These are phyloP conservation scores for Drosophila birchii DNA, from an alignment of 2,888 invertebrate species.

Conservation along the genomic window DNA sequence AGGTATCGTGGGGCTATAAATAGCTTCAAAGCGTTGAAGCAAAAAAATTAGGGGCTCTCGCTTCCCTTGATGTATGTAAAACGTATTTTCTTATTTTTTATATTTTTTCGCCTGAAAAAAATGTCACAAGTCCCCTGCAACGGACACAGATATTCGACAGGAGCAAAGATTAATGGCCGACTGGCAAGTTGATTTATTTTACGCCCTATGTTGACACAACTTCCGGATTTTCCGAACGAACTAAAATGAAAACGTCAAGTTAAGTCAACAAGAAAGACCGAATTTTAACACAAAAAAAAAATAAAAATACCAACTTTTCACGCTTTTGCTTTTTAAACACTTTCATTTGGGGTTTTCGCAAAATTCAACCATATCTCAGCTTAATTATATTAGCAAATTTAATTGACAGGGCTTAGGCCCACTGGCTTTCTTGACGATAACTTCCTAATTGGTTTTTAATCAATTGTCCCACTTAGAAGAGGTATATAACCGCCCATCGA, in stretches of 20 bases:
- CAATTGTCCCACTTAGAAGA: slow-evolving; percentile 31
- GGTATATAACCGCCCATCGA: slow-evolving; percentile 27
- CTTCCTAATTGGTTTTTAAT: slow-evolving; percentile 38
- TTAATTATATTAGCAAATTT: slow-evolving; percentile 40
- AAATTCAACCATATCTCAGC: background rate
- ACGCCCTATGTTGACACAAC: slow-evolving; percentile 5
- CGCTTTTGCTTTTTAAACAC: slow-evolving; percentile 12
- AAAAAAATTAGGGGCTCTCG: background rate
- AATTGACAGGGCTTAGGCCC: slow-evolving; percentile 3
- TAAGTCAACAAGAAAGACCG: background rate
- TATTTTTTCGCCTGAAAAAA: slow-evolving; percentile 1
- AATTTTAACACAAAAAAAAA: background rate
- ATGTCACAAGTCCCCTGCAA: no score
- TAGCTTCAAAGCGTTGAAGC: slow-evolving; percentile 15
- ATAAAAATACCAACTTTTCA: background rate
- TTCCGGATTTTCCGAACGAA: background rate
- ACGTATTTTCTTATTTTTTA: slow-evolving; percentile 10
- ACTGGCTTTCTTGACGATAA: slow-evolving; percentile 19
- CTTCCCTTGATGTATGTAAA: background rate
- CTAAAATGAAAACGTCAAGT: slow-evolving; percentile 9
- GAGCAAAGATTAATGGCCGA: slow-evolving; percentile 19
- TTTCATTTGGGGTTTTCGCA: slow-evolving; percentile 10
- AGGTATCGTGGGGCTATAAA: slow-evolving; percentile 12
- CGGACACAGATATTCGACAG: slow-evolving; percentile 2
- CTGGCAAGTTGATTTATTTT: slow-evolving; percentile 12